These are phyloP conservation scores for Drosophila setosimentum DNA, from an alignment of 2,888 invertebrate species.

Conservation along the genomic window DNA sequence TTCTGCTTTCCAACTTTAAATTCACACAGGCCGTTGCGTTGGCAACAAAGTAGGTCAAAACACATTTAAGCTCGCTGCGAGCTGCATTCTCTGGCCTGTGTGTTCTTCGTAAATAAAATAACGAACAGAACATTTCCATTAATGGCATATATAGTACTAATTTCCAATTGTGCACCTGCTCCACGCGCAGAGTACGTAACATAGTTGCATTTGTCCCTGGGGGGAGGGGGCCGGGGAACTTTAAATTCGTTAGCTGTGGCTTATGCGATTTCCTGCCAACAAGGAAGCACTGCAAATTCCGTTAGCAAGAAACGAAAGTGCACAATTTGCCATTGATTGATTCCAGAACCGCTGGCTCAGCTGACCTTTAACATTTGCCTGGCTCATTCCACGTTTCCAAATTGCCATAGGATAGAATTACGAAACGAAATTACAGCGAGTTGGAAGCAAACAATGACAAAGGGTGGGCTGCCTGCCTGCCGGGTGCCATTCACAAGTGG, in stretches of 20 bases:
- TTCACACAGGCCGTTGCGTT: slow-evolving; percentile 17
- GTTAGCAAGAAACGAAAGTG: slow-evolving; percentile 1
- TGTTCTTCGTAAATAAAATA: slow-evolving; percentile 11
- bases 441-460: slow-evolving; percentile 51
- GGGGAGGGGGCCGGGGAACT: not conserved
- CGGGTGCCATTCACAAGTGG: not conserved
- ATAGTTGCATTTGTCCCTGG: not conserved
- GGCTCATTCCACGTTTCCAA: slow-evolving; percentile 11
- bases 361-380: slow-evolving; percentile 52
- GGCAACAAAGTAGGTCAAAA: slow-evolving; percentile 43
- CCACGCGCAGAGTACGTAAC: slow-evolving; percentile 22
- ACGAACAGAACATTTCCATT: not conserved
- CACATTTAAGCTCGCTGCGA: not conserved
- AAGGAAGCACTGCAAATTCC: slow-evolving; percentile 3
- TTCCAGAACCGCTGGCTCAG: not conserved
- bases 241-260: slow-evolving; percentile 32
- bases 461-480: not conserved
- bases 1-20: not conserved
- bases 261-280: slow-evolving; percentile 38
- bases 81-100: not conserved
- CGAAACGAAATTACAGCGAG: slow-evolving; percentile 55
- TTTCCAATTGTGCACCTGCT: slow-evolving; percentile 27
- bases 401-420: slow-evolving; percentile 53
- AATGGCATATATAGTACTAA: slow-evolving; percentile 17
- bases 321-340: slow-evolving; percentile 27